phyloP scores from a whole-genome alignment of 2,888 invertebrate genomes.

The Odontomyia ornata region DNA sequence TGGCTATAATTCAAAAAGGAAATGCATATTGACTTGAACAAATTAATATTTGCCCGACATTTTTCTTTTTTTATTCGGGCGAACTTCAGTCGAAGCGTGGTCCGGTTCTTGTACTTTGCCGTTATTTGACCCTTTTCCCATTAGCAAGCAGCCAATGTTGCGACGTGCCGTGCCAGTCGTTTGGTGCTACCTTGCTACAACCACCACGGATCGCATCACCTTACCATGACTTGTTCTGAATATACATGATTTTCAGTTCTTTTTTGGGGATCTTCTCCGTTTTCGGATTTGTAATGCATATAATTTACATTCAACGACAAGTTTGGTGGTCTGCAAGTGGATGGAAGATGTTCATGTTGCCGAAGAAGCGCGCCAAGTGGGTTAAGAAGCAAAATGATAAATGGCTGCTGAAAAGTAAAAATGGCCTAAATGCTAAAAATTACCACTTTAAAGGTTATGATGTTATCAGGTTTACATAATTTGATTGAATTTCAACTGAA shows the following conservation, averaged over 20 bases:
- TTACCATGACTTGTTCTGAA: not conserved
- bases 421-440: constrained; percentile 1
- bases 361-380: not conserved
- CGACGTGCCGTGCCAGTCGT: not conserved
- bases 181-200: not conserved
- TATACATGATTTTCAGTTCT: not conserved
- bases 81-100: not conserved
- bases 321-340: constrained; percentile 1
- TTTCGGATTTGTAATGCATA: constrained; percentile 14
- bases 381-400: not conserved
- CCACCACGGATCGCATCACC: not conserved
- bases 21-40: constrained; percentile 1
- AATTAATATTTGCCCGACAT: constrained; percentile 30
- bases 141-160: not conserved
- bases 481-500: not conserved
- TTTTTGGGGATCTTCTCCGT: not conserved
- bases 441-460: not conserved
- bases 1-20: constrained; percentile 16
- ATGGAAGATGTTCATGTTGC: not conserved
- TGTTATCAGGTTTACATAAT: not conserved
- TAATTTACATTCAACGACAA: not conserved
- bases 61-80: not conserved
- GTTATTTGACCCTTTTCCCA: constrained; percentile 36
- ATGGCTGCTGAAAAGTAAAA: constrained; percentile 14
- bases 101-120: constrained; percentile 22